Percentiles rank a stretch among this genome's conserved stretches.
These are phyloP conservation scores for Solea senegalensis DNA, from an alignment of 2,113 vertebrate genomes.

Conservation along the genomic window DNA sequence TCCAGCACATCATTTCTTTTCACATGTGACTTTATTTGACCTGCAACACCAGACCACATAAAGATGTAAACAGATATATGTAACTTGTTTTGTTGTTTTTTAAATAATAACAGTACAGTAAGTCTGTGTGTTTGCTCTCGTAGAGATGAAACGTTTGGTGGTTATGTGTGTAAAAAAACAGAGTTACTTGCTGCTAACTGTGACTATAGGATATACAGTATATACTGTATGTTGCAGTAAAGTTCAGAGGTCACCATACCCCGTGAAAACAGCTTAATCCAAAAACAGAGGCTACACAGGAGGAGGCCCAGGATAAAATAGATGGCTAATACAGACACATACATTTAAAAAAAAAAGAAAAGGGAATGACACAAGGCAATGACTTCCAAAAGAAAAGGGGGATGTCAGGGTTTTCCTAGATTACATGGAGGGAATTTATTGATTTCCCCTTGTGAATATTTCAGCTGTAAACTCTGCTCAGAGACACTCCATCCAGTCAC, in stretches of 20 bases:
- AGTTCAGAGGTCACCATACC: too few relatives aligned
- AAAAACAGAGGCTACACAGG: neutral
- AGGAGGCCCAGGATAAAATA: neutral
- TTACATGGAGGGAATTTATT: conserved; percentile 6
- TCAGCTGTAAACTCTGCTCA: conserved; percentile 11
- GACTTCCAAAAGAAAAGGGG: neutral
- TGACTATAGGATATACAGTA: too few relatives aligned
- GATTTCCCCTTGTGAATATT: neutral
- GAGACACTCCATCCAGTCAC: neutral
- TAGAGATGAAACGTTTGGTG: too few relatives aligned
- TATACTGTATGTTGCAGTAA: too few relatives aligned
- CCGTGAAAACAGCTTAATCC: neutral
- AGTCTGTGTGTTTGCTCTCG: too few relatives aligned
- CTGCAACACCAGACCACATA: neutral
- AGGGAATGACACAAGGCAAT: neutral
- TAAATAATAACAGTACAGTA: too few relatives aligned
- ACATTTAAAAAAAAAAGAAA: neutral
- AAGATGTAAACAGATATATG: neutral
- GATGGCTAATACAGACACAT: neutral
- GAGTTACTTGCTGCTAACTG: too few relatives aligned
- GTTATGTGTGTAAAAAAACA: too few relatives aligned
- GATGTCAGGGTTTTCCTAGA: conserved; percentile 2
- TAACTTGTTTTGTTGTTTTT: too few relatives aligned
- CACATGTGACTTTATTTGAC: conserved; percentile 3
- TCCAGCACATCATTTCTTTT: conserved; percentile 44